Evolutionary conservation across 2,888 invertebrate species (phyloP), one percentile per base, ranked within the genome.

Genomic region (Pseudococcus jackbeardsleyi): DNA sequence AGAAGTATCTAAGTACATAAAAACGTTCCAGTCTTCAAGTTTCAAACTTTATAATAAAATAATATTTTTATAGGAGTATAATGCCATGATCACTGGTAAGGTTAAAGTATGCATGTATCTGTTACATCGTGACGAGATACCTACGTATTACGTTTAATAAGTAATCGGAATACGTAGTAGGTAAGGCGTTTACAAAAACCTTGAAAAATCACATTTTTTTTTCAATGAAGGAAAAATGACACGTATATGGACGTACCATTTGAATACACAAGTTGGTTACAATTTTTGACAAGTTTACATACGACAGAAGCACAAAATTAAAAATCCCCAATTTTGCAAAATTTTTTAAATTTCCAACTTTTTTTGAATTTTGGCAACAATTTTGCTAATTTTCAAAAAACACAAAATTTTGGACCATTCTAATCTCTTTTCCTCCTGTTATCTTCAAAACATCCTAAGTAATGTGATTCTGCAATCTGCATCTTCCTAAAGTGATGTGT

Each of bases 131-230:
- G 19, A 64, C 64, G 12, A 64, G 64, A 64, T 11, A 1, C 26
- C 26, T 33, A 64, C 11, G 19, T 42, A 42, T 42, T 42, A 42
- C 9, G 42, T 64, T 64, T 64, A 64, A 64, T 42, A 42, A 42
- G 42, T 64, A 64, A 64, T 64, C 64, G 9, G 19, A 64, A 64
- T 64, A 64, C 22, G 64, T 64, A 42, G 42, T 9, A 33, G 26
- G 26, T 33, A 64, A 64, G 22, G 9, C 22, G 64, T 64, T 64
- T 64, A 64, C 15, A 11, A 11, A 1, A 64, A 64, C 64, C 64
- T 22, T 64, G 64, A 64, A 64, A 64, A 64, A 64, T 64, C 22
- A 19, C 22, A 64, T 22, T 64, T 64, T 64, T 64, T 64, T 22
- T 64, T 22, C 64, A 64, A 22, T 22, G 64, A 22, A 64, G 22